A percentile compares a stretch with the other conserved stretches of the same genome.
These are phyloP conservation scores for Pelvicachromis taeniatus DNA, from an alignment of 2,113 vertebrate genomes.

Conservation along the genomic window DNA sequence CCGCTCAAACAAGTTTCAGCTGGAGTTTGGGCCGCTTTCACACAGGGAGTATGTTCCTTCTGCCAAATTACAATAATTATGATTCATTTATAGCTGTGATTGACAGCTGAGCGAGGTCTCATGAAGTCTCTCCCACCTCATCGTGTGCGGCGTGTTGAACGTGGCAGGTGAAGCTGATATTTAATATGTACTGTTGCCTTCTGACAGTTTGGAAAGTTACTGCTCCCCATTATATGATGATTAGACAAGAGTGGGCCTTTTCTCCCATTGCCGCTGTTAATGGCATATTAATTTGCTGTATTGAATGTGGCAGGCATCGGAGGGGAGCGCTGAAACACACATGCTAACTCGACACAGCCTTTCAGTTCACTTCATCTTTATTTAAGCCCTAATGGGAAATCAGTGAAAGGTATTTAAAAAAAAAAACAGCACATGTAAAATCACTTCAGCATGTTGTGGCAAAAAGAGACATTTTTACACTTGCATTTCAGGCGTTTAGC, in stretches of 20 bases:
- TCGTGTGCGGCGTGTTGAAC: neutral
- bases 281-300: slow-evolving; percentile 38
- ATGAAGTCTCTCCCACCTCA: slow-evolving; percentile 16
- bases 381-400: slow-evolving; percentile 33
- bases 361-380: slow-evolving; percentile 29
- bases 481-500: neutral
- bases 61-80: slow-evolving; percentile 64
- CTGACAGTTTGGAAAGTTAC: slow-evolving; percentile 46
- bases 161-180: slow-evolving; percentile 27
- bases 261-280: neutral
- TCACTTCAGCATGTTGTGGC: neutral
- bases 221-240: slow-evolving; percentile 16
- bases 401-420: slow-evolving; percentile 1
- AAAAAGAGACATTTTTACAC: neutral
- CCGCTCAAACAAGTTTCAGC: slow-evolving; percentile 35
- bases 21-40: slow-evolving; percentile 25
- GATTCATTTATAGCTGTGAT: slow-evolving; percentile 60
- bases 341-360: neutral
- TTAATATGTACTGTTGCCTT: slow-evolving; percentile 12
- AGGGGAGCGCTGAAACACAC: neutral
- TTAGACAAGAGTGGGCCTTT: slow-evolving; percentile 7
- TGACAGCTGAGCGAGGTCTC: slow-evolving; percentile 31
- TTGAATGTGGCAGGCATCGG: slow-evolving; percentile 9
- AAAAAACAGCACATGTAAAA: neutral
- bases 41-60: slow-evolving; percentile 21